Percentiles rank a stretch among this genome's conserved stretches.
These are phyloP conservation scores for Asteroscopus sphinx DNA, from an alignment of 2,888 invertebrate genomes.

Conservation along the genomic window DNA sequence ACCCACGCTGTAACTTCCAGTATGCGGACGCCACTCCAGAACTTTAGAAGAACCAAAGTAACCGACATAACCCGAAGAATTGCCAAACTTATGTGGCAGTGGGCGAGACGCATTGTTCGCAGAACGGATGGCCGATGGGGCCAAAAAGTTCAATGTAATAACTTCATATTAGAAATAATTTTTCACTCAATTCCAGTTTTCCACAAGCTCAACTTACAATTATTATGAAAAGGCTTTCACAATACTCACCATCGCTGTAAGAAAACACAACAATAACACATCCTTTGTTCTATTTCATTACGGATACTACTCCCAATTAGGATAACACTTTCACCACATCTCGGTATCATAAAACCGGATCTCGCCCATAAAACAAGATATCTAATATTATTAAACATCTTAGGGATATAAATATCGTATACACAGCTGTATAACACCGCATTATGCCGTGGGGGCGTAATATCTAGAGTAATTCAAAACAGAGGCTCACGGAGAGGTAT, in stretches of 20 bases:
- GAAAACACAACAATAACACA: slow-evolving; percentile 11
- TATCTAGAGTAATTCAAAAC: slow-evolving; percentile 71
- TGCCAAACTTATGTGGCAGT: too few species aligned
- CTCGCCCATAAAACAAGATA: slow-evolving; percentile 44
- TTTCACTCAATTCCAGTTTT: too few species aligned
- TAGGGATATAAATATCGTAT: slow-evolving; percentile 46
- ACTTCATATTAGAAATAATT: too few species aligned
- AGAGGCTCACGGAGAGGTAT: slow-evolving; percentile 65
- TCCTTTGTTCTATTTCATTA: slow-evolving; percentile 20
- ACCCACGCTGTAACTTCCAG: too few species aligned
- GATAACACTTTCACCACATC: slow-evolving; percentile 21
- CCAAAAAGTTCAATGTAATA: too few species aligned
- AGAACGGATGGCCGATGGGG: too few species aligned
- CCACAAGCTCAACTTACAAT: too few species aligned
- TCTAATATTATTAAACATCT: slow-evolving; percentile 54
- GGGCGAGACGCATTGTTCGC: too few species aligned
- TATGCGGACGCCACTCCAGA: too few species aligned
- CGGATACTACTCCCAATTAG: slow-evolving; percentile 45
- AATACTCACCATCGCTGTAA: neutral
- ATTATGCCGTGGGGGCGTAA: slow-evolving; percentile 48
- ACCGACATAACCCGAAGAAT: too few species aligned
- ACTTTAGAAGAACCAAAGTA: too few species aligned
- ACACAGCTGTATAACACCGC: slow-evolving; percentile 32
- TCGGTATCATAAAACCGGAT: slow-evolving; percentile 45
- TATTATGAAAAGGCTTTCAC: neutral